phyloP scores from a whole-genome alignment of 2,113 vertebrate species.

The Sylvilagus bachmani region DNA sequence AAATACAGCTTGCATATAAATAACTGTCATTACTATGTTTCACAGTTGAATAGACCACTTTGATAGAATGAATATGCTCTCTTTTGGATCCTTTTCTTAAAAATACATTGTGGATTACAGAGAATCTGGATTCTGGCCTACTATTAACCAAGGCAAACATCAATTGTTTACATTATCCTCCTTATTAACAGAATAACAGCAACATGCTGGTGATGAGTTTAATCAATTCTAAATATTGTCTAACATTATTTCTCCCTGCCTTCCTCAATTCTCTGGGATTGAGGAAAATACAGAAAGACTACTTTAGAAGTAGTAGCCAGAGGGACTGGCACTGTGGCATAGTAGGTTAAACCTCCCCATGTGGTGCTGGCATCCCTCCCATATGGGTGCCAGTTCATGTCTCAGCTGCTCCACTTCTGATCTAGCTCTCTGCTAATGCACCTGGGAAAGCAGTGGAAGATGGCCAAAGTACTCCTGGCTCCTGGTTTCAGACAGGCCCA shows the following conservation, averaged over 20 bases:
- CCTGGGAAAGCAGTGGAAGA: too few relatives aligned
- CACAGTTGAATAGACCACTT: not conserved
- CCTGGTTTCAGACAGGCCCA: too few relatives aligned
- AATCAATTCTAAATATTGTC: not conserved
- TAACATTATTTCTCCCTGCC: constrained; percentile 28
- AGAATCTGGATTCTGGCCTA: not conserved
- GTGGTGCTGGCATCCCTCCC: too few relatives aligned
- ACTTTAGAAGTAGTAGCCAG: not conserved
- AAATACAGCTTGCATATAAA: constrained; percentile 10
- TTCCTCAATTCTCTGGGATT: not conserved
- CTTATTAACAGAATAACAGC: constrained; percentile 26
- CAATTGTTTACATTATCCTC: not conserved
- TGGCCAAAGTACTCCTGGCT: too few relatives aligned
- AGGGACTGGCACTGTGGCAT: too few relatives aligned
- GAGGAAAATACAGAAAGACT: not conserved
- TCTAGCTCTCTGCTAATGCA: too few relatives aligned
- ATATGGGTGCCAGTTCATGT: too few relatives aligned
- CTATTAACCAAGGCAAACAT: not conserved
- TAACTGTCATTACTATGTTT: constrained; percentile 4
- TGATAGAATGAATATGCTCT: not conserved
- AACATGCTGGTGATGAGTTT: not conserved
- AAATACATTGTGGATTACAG: not conserved
- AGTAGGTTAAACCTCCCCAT: too few relatives aligned
- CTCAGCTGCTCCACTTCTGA: too few relatives aligned
- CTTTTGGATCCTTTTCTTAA: not conserved